Evolutionary conservation across 2,888 invertebrate species (phyloP).

Genomic region (Lamproptera curius): DNA sequence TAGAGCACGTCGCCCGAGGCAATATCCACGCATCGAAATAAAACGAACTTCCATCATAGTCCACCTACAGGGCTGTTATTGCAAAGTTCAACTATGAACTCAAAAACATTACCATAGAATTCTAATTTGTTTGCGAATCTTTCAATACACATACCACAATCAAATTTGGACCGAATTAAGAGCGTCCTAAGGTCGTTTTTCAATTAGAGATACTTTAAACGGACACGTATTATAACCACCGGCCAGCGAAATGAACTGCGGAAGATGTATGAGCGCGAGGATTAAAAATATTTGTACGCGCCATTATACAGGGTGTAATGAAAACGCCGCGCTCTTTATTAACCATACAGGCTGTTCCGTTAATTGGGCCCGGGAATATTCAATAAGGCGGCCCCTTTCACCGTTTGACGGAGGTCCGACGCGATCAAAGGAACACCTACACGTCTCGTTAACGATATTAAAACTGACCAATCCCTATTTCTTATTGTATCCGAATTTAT

Average conservation of each 20-base stretch:
- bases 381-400: constrained; percentile 53
- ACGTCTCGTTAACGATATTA: constrained; percentile 15
- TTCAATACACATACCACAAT: constrained; percentile 9
- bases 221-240: constrained; percentile 51
- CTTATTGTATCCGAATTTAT: constrained; percentile 1
- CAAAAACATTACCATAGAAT: constrained; percentile 20
- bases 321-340: constrained; percentile 71
- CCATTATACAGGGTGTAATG: constrained; percentile 76
- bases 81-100: constrained; percentile 26
- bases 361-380: constrained; percentile 64
- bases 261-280: constrained; percentile 74
- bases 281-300: constrained; percentile 77
- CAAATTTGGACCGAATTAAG: not conserved
- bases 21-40: constrained; percentile 61
- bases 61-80: constrained; percentile 46
- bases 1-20: constrained; percentile 43
- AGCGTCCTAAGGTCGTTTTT: constrained; percentile 13
- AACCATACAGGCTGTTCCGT: constrained; percentile 62
- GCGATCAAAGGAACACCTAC: constrained; percentile 25
- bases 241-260: constrained; percentile 72
- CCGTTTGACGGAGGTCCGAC: constrained; percentile 62
- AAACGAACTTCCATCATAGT: constrained; percentile 43
- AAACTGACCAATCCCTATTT: constrained; percentile 3
- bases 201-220: constrained; percentile 16
- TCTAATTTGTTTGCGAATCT: constrained; percentile 25